Evolutionary conservation across 1,140 invertebrate genomes (phyloP).

Genomic region (Cheumatopsyche charites): DNA sequence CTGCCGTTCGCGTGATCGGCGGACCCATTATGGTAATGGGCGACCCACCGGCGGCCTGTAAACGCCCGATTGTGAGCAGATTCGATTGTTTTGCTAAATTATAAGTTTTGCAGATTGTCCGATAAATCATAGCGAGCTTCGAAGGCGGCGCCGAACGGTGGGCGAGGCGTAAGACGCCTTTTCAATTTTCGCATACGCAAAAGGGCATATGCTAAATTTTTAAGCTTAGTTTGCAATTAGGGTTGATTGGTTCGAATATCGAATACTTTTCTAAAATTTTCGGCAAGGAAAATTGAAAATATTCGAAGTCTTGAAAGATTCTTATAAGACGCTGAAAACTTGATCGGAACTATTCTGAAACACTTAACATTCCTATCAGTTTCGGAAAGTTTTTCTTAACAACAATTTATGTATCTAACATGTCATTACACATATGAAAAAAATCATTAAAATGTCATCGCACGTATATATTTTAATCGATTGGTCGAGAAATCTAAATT

Average conservation of each 20-base stretch:
- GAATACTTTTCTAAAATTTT: too few species aligned
- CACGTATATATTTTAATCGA: not conserved
- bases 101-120: slow-evolving; percentile 37
- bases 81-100: slow-evolving; percentile 47
- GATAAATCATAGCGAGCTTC: slow-evolving; percentile 44
- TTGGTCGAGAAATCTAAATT: slow-evolving; percentile 17
- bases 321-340: too few species aligned
- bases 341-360: too few species aligned
- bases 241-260: too few species aligned
- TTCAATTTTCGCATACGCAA: slow-evolving; percentile 6
- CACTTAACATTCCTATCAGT: too few species aligned
- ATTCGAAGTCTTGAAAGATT: too few species aligned
- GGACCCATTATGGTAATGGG: slow-evolving; percentile 30
- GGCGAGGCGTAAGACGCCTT: slow-evolving; percentile 5
- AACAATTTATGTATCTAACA: too few species aligned
- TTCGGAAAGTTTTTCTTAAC: too few species aligned
- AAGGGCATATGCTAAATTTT: not conserved
- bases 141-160: slow-evolving; percentile 16
- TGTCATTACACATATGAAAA: too few species aligned
- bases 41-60: not conserved
- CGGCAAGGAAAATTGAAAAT: too few species aligned
- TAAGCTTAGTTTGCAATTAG: too few species aligned
- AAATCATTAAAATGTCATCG: too few species aligned
- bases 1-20: slow-evolving; percentile 6
- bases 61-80: slow-evolving; percentile 25